Conservation (phyloP, 2,888 invertebrate genomes). For the Petrolisthes manimaculis region DNA sequence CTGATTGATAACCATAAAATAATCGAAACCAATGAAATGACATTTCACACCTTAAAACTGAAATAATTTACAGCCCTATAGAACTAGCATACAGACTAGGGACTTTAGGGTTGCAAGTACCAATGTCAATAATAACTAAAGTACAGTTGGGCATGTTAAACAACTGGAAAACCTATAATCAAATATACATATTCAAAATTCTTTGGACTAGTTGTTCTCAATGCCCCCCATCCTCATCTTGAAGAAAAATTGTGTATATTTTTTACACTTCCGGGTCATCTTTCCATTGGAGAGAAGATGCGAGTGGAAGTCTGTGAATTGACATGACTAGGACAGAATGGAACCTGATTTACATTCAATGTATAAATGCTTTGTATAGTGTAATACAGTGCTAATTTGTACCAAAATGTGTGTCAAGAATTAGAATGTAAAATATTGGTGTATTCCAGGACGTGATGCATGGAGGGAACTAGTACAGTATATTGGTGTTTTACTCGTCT, state of each 20-base stretch:
- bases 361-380: neutral
- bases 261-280: neutral
- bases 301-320: neutral
- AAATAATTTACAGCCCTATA: neutral
- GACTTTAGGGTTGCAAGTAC: neutral
- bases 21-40: neutral
- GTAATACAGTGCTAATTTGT: too few relatives aligned
- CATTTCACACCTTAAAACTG: neutral
- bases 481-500: neutral
- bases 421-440: too few relatives aligned
- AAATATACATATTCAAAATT: neutral
- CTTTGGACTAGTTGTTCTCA: constrained; percentile 1
- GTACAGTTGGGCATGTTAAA: neutral
- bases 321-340: neutral
- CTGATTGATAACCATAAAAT: neutral
- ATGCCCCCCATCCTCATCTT: neutral
- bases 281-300: neutral
- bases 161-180: neutral
- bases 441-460: neutral
- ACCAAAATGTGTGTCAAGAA: too few relatives aligned
- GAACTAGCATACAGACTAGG: neutral
- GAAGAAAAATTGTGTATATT: neutral
- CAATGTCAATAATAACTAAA: neutral
- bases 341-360: neutral
- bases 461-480: neutral